These are phyloP conservation scores for Cynoglossus semilaevis DNA, from an alignment of 2,113 vertebrate genomes.

Conservation along the genomic window DNA sequence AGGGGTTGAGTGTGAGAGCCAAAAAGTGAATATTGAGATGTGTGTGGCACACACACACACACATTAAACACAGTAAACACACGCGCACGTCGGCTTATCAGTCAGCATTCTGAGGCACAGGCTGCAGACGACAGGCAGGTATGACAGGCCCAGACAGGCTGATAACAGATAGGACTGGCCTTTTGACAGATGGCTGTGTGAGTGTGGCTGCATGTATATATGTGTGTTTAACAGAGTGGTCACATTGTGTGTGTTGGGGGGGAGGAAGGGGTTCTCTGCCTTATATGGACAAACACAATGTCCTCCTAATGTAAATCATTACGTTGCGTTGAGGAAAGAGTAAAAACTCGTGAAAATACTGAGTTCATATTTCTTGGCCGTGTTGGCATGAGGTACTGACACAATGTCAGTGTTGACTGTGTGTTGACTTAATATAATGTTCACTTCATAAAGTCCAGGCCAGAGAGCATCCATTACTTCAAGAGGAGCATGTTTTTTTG, in stretches of 20 bases:
- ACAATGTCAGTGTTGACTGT: no score
- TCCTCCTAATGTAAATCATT: not conserved
- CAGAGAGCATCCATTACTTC: no score
- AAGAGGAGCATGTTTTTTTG: no score
- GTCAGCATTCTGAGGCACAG: constrained; percentile 54
- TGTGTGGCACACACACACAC: constrained; percentile 8
- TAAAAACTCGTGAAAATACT: no score
- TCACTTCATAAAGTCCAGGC: no score
- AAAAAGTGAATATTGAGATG: constrained; percentile 14
- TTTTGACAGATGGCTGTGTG: constrained; percentile 35
- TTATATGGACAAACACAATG: not conserved
- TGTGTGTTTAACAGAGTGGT: constrained; percentile 5
- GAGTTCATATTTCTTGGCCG: no score
- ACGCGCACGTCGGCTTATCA: constrained; percentile 42
- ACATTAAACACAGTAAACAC: constrained; percentile 1
- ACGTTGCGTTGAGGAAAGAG: not conserved
- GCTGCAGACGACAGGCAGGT: constrained; percentile 62
- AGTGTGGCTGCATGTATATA: constrained; percentile 7
- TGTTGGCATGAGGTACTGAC: no score
- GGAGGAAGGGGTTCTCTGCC: not conserved
- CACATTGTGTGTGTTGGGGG: not conserved
- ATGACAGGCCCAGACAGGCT: constrained; percentile 55
- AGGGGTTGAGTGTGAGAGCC: constrained; percentile 18
- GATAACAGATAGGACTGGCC: constrained; percentile 52
- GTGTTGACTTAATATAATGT: no score